Base-by-base conservation (phyloP, 1,140 invertebrate species). In the Drosophila prosaltans region DNA sequence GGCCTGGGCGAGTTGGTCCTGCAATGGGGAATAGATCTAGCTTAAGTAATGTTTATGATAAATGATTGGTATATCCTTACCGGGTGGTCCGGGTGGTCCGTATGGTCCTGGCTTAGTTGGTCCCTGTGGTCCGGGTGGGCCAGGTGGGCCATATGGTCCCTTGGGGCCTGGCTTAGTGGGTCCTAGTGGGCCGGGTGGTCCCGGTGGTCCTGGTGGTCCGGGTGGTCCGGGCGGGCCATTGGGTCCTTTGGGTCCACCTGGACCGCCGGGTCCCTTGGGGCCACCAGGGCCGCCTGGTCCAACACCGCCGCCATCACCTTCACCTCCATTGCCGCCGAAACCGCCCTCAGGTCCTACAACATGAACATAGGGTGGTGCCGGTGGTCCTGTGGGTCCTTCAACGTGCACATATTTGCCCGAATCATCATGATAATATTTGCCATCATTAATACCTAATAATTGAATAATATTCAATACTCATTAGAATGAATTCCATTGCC, bases 371-470 rank as follows among this genome's bases (percentile, higher is more conserved):
- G 92, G 92, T 51, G 93, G 93, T 21, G 93, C 93, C 51, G 93
- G 93, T 54, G 91, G 90, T 68, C 93, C 93, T 65, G 90, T 93
- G 32, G 91, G 91, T 72, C 91, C 91, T 92, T 91, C 91, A 86
- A 92, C 65, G 72, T 93, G 94, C 9, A 91, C 93, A 88, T 94
- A 94, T 91, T 92, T 92, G 54, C 93, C 93, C 72, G 93, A 93
- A 83, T 93, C 92, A 57, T 93, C 93, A 9, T 93, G 94, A 76
- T 93, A 74, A 79, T 94, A 94, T 91, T 93, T 93, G 11, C 93
- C 93, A 74, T 91, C 74, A 51, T 74, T 72, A 76, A 84, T 72
- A 81, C 71, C 91, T 92, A 36, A 28, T 10, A 43, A 40, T 45
- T 2, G 2, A 0, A 5, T 7, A 7, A 45, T 16, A 28, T 36